Conservation (phyloP, 2,113 vertebrate species). For the Amphilophus citrinellus region DNA sequence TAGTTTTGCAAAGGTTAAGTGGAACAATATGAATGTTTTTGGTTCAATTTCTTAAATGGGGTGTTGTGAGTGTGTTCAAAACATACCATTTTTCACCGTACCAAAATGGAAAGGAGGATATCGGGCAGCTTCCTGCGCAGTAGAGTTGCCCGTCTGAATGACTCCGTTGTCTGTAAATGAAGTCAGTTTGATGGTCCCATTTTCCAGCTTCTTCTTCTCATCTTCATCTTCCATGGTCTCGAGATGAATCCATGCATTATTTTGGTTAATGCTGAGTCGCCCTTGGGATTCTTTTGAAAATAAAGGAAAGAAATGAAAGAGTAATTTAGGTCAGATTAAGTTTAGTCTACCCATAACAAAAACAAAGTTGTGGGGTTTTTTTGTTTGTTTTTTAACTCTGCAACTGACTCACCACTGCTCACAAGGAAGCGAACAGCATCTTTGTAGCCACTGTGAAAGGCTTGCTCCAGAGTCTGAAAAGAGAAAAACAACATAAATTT, state of each 20-base stretch:
- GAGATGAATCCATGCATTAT: neutral
- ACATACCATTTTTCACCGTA: conserved; percentile 45
- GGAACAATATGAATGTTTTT: neutral
- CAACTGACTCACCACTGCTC: conserved; percentile 56
- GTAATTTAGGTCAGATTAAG: neutral
- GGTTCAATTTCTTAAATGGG: neutral
- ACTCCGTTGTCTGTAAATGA: neutral
- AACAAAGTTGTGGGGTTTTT: neutral
- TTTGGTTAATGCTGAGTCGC: neutral
- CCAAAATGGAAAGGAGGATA: conserved; percentile 18
- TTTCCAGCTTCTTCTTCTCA: neutral
- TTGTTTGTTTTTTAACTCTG: neutral
- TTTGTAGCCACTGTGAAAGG: conserved; percentile 75
- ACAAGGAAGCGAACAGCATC: conserved; percentile 72
- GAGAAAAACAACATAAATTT: neutral
- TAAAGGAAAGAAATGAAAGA: neutral
- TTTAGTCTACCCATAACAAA: neutral
- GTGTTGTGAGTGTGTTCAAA: neutral
- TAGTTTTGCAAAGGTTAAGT: neutral
- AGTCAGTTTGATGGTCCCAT: neutral
- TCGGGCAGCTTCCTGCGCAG: neutral
- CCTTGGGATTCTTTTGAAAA: conserved; percentile 6
- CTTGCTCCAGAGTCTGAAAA: conserved; percentile 70
- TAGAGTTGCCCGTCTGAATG: neutral
- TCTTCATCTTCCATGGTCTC: conserved; percentile 12